Conservation (phyloP, 2,113 vertebrate species). For the Campylorhamphus procurvoides region DNA sequence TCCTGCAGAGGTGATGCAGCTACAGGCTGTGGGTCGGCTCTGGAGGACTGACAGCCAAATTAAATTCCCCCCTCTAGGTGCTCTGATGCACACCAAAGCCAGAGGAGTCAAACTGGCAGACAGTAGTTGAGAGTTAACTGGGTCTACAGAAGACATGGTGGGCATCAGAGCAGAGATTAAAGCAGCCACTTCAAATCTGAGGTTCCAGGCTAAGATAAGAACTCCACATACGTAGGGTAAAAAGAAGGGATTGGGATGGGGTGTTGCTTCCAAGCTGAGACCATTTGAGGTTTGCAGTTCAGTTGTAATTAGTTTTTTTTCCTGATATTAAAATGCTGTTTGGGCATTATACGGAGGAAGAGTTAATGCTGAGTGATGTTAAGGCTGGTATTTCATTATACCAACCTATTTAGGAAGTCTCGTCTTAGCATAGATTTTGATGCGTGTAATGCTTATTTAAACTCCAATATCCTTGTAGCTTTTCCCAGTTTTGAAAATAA, state of each 20-base stretch:
- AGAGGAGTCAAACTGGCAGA: not conserved
- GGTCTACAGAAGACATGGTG: not conserved
- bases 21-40: not conserved
- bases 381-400: not conserved
- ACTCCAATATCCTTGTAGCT: not conserved
- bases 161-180: not conserved
- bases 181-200: not conserved
- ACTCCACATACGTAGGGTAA: not conserved
- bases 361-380: not conserved
- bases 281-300: not conserved
- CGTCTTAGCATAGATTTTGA: not conserved
- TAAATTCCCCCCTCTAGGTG: not conserved
- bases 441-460: not conserved
- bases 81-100: not conserved
- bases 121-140: not conserved
- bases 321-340: not conserved
- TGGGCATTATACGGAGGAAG: not conserved
- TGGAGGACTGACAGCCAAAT: not conserved
- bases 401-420: not conserved
- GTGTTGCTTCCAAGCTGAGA: not conserved
- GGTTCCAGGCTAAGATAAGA: not conserved
- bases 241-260: not conserved
- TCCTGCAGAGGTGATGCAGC: not conserved
- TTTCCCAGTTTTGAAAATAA: not conserved
- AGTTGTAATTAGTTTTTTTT: not conserved